phyloP scores from a whole-genome alignment of 2,888 invertebrate genomes.

The Zeuzera pyrina region DNA sequence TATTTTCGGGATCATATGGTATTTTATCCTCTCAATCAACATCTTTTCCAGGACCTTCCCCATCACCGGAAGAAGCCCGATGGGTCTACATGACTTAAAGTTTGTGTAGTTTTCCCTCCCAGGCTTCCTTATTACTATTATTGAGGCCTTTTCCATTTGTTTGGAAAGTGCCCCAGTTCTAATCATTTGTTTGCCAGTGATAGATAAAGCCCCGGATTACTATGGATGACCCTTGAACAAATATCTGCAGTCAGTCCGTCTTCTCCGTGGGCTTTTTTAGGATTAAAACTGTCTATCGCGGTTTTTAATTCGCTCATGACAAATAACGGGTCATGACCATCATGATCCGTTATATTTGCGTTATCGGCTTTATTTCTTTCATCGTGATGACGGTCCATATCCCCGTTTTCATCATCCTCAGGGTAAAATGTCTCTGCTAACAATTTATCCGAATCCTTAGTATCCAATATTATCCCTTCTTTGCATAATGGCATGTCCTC shows the following conservation, averaged over 20 bases:
- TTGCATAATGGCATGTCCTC: background rate
- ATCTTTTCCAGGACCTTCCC: background rate
- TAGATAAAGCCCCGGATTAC: conserved; percentile 3
- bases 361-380: background rate
- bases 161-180: conserved; percentile 7
- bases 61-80: background rate
- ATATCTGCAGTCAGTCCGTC: conserved; percentile 12
- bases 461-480: background rate
- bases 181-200: conserved; percentile 9
- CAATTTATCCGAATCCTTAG: background rate
- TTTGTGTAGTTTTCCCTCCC: conserved; percentile 8
- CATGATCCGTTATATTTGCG: background rate
- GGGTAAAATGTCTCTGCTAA: conserved; percentile 2
- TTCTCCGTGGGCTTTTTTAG: conserved; percentile 10
- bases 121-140: conserved; percentile 11
- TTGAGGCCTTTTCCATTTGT: conserved; percentile 11
- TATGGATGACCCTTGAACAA: conserved; percentile 2
- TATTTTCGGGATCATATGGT: background rate
- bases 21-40: background rate
- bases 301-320: conserved; percentile 3
- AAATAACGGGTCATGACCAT: conserved; percentile 5
- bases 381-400: background rate
- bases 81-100: conserved; percentile 1
- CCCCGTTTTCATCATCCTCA: background rate
- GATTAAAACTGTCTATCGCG: conserved; percentile 3